A percentile compares a stretch with the other conserved stretches of the same genome.
Evolutionary conservation across 2,888 invertebrate genomes (phyloP).

Genomic region (Torymus auratus): DNA sequence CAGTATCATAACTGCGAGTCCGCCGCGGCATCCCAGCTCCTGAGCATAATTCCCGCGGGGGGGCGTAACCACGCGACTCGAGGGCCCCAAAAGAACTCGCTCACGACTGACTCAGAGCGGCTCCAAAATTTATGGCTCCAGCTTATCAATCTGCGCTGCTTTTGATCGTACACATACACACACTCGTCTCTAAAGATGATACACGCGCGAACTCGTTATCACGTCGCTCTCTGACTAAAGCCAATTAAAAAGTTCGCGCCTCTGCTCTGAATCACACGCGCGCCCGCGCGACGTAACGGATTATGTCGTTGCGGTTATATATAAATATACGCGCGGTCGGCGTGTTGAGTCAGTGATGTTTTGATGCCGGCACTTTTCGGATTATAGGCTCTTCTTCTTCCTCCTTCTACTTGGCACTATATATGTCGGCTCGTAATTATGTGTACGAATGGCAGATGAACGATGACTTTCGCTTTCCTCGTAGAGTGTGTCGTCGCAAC

Average conservation of each 20-base stretch:
- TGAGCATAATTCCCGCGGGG: conserved; percentile 37
- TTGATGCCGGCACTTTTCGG: background rate
- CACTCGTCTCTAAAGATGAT: background rate
- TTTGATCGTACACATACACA: background rate
- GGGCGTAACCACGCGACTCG: no score
- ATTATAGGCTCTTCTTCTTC: no score
- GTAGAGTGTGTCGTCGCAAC: background rate
- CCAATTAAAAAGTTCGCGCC: conserved; percentile 8
- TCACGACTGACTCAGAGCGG: no score
- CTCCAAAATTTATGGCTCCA: no score
- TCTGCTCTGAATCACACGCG: background rate
- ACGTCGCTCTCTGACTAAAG: conserved; percentile 2
- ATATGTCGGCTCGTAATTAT: no score
- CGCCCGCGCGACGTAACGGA: background rate
- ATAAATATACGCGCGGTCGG: no score
- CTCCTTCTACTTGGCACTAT: no score
- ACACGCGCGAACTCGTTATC: no score
- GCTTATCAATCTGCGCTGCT: background rate
- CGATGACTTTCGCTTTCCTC: conserved; percentile 31
- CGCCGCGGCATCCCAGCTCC: conserved; percentile 38
- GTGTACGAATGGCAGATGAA: conserved; percentile 21
- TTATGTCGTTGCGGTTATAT: background rate
- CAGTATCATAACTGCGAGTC: conserved; percentile 53
- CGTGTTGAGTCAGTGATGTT: background rate
- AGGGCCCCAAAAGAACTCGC: no score